A percentile compares a stretch with the other conserved stretches of the same genome.
phyloP scores from a whole-genome alignment of 2,113 vertebrate species.

The Strix uralensis region DNA sequence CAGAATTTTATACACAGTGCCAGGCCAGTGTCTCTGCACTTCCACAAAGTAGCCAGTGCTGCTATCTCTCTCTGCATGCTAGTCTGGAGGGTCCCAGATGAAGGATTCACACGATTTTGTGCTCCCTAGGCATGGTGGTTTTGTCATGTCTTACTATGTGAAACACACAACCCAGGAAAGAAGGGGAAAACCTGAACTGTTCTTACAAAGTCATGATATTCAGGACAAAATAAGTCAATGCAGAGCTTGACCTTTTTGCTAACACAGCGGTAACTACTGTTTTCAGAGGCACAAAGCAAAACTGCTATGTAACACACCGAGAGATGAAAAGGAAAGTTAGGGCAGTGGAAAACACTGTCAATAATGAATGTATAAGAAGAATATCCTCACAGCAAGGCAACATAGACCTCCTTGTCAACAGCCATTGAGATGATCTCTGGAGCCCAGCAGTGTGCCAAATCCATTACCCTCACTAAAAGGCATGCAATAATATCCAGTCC shows the following conservation, averaged over 20 bases:
- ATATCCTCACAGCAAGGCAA: neutral
- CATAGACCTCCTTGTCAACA: neutral
- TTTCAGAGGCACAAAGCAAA: neutral
- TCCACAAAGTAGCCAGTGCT: neutral
- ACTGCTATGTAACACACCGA: neutral
- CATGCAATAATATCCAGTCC: neutral
- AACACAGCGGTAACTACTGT: neutral
- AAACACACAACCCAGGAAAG: neutral
- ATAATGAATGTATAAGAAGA: neutral
- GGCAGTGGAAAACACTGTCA: neutral
- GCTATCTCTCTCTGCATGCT: accelerated
- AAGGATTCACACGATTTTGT: neutral
- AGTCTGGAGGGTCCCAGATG: neutral
- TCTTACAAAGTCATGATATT: neutral
- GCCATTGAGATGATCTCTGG: neutral
- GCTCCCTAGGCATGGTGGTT: neutral
- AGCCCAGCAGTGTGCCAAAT: neutral
- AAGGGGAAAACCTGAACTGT: neutral
- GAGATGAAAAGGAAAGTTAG: neutral
- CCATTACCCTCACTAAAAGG: neutral
- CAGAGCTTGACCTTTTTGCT: neutral
- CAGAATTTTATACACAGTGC: neutral
- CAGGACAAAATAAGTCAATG: neutral
- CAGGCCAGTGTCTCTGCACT: neutral
- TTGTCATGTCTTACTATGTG: neutral